Conservation (phyloP, 1,140 invertebrate species). For the Lordiphosa collinella region DNA sequence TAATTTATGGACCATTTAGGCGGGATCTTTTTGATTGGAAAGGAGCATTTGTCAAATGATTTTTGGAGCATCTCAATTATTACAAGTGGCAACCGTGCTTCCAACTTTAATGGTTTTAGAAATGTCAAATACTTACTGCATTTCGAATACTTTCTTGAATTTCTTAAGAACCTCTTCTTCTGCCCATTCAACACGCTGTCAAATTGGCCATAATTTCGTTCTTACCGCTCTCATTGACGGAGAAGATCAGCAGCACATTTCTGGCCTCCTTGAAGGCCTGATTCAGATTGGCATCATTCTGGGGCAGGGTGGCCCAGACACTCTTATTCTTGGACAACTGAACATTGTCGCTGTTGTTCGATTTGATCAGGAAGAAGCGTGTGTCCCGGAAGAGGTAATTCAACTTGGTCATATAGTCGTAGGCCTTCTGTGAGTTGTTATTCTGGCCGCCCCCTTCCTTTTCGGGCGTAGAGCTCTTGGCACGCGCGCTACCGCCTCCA, state of each 20-base stretch:
- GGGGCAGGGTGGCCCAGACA: slow-evolving; percentile 98
- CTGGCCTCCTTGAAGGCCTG: slow-evolving; percentile 94
- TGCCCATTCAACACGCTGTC: neutral
- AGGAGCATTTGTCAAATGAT: no score
- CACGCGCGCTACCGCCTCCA: slow-evolving; percentile 21
- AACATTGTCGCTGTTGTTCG: slow-evolving; percentile 98
- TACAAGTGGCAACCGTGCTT: no score
- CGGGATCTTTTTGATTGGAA: no score
- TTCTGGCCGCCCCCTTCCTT: slow-evolving; percentile 45
- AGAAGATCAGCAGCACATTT: slow-evolving; percentile 98
- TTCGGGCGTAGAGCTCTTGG: slow-evolving; percentile 61
- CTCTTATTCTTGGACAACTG: slow-evolving; percentile 96
- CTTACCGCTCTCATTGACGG: slow-evolving; percentile 96
- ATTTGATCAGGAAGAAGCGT: slow-evolving; percentile 98
- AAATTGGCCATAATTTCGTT: neutral
- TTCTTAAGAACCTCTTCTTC: no score
- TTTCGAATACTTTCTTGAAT: no score
- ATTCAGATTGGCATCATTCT: slow-evolving; percentile 98
- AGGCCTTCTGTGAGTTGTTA: slow-evolving; percentile 83
- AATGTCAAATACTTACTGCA: no score
- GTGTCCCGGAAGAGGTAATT: slow-evolving; percentile 97
- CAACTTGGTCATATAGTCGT: slow-evolving; percentile 93
- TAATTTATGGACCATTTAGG: no score
- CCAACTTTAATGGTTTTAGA: no score
- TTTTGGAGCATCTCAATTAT: no score